Evolutionary conservation across 2,113 vertebrate species (phyloP).

Genomic region (Cyrtonyx montezumae): DNA sequence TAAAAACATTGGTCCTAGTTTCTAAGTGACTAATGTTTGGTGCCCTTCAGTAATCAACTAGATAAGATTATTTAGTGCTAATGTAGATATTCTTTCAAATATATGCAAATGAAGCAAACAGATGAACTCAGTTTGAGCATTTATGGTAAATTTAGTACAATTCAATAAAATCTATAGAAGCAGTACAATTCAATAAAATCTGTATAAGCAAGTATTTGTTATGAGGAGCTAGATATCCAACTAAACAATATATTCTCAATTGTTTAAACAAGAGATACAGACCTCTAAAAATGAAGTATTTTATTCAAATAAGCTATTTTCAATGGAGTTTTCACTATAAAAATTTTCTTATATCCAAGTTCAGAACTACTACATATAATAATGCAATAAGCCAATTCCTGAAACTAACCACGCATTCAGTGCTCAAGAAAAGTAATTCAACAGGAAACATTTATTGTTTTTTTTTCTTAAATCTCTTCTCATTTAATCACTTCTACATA

Average conservation of each 20-base stretch:
- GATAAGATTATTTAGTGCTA: not conserved
- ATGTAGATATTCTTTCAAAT: not conserved
- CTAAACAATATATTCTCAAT: not conserved
- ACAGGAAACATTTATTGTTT: fast-evolving
- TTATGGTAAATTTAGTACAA: not conserved
- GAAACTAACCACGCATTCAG: not conserved
- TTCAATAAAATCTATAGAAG: not conserved
- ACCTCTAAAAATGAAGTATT: not conserved
- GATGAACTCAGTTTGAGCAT: not conserved
- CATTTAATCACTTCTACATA: not conserved
- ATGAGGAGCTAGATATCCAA: not conserved
- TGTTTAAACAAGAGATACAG: not conserved
- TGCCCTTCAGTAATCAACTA: not conserved
- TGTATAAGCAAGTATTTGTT: not conserved
- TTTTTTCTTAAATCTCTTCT: not conserved
- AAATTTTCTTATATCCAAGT: not conserved
- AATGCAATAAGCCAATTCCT: not conserved
- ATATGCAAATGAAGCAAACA: not conserved
- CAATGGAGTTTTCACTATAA: not conserved
- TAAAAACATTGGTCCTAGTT: not conserved
- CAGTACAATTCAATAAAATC: too few relatives aligned
- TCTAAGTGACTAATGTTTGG: not conserved
- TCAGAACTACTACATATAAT: not conserved
- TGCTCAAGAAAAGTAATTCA: not conserved
- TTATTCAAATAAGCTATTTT: not conserved